phyloP scores from a whole-genome alignment of 2,797 vertebrate genomes.

The Psittacula derbiana region DNA sequence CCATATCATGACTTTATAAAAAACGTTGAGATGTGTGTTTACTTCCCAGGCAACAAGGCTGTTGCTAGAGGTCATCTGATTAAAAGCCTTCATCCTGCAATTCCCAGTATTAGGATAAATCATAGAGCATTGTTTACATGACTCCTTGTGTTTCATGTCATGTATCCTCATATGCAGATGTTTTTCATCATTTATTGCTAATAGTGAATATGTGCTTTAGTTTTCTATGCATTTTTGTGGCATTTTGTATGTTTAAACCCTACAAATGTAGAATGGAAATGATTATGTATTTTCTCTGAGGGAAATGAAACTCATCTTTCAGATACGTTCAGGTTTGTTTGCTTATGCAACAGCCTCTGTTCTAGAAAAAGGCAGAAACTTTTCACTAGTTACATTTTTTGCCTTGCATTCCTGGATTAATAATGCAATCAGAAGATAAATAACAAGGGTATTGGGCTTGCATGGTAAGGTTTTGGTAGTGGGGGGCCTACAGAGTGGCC shows the following conservation, averaged over 20 bases:
- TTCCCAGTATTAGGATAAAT: slow-evolving; percentile 13
- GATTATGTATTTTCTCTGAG: neutral
- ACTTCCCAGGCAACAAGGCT: neutral
- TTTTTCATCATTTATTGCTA: slow-evolving; percentile 1
- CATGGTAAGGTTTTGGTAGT: neutral
- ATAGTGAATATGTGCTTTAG: neutral
- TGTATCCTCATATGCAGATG: slow-evolving; percentile 6
- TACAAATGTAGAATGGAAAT: neutral
- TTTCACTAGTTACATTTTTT: neutral
- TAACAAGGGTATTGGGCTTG: neutral
- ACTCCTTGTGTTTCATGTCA: slow-evolving; percentile 9
- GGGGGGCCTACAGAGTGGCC: neutral
- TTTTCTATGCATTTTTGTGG: neutral
- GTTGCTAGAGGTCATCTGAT: neutral
- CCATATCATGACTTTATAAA: neutral
- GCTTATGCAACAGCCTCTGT: neutral
- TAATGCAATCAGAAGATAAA: neutral
- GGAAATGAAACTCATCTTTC: neutral
- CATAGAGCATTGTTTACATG: neutral
- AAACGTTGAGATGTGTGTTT: neutral
- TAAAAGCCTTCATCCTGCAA: neutral
- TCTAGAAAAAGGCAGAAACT: neutral
- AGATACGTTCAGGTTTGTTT: neutral
- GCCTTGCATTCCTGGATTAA: neutral
- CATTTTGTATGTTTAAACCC: neutral